These are phyloP conservation scores for Sebastes wilsoni DNA, from an alignment of 2,797 vertebrate genomes.

Conservation along the genomic window DNA sequence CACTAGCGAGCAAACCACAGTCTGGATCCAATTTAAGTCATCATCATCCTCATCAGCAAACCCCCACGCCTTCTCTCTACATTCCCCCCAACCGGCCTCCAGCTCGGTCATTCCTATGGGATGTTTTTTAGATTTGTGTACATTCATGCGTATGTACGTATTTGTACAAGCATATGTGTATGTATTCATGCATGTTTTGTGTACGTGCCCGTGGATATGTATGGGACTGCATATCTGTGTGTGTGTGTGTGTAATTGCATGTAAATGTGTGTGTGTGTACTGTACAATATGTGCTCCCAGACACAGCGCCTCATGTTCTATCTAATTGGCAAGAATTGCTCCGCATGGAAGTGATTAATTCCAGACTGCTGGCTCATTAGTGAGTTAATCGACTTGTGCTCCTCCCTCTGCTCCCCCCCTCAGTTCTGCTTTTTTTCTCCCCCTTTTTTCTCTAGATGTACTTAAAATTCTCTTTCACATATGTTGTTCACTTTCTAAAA, in stretches of 20 bases:
- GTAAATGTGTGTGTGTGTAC: constrained; percentile 26
- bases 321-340: constrained; percentile 80
- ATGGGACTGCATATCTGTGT: background rate
- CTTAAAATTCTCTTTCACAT: constrained; percentile 11
- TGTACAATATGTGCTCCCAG: constrained; percentile 59
- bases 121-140: constrained; percentile 23
- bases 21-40: constrained; percentile 84
- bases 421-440: constrained; percentile 3
- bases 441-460: background rate
- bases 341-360: constrained; percentile 86
- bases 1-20: constrained; percentile 40
- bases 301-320: constrained; percentile 69
- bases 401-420: constrained; percentile 4
- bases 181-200: background rate
- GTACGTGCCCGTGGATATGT: background rate
- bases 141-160: background rate
- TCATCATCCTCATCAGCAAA: constrained; percentile 68
- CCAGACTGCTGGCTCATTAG: constrained; percentile 85
- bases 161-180: background rate
- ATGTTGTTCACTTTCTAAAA: constrained; percentile 22
- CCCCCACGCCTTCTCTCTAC: background rate
- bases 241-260: constrained; percentile 19
- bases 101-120: constrained; percentile 40
- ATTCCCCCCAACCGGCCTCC: constrained; percentile 18
- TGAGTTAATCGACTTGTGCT: constrained; percentile 78